These are phyloP conservation scores for Synergus gifuensis DNA, from an alignment of 2,888 invertebrate species.

Conservation along the genomic window DNA sequence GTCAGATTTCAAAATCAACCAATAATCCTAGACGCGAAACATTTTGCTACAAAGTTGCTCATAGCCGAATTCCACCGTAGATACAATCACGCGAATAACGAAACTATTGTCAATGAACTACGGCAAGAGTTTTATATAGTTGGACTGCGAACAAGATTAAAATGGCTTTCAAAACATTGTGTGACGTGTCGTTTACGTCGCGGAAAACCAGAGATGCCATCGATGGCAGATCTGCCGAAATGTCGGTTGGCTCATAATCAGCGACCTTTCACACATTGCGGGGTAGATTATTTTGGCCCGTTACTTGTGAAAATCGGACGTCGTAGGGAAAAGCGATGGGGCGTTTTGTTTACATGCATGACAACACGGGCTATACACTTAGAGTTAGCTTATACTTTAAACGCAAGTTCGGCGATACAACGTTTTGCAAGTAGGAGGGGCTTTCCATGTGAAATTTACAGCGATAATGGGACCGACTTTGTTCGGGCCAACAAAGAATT, in stretches of 20 bases:
- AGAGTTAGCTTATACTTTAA: too few species aligned
- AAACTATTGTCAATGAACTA: slow-evolving; percentile 52
- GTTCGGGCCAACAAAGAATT: too few species aligned
- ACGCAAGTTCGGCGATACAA: too few species aligned
- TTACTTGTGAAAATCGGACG: neutral
- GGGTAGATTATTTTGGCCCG: slow-evolving; percentile 52
- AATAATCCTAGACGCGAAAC: slow-evolving; percentile 47
- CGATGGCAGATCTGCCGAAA: slow-evolving; percentile 45
- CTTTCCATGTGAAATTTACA: slow-evolving; percentile 34
- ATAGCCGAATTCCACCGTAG: slow-evolving; percentile 43
- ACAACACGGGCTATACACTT: too few species aligned
- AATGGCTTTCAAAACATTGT: slow-evolving; percentile 17
- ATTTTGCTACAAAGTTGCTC: slow-evolving; percentile 32
- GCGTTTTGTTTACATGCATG: slow-evolving; percentile 51
- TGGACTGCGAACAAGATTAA: slow-evolving; percentile 34
- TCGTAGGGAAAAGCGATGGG: slow-evolving; percentile 48
- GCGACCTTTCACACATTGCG: slow-evolving; percentile 46
- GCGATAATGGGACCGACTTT: slow-evolving; percentile 28
- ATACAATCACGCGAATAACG: slow-evolving; percentile 42
- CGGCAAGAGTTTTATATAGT: slow-evolving; percentile 49
- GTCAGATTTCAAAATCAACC: slow-evolving; percentile 33
- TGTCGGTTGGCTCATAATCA: slow-evolving; percentile 44
- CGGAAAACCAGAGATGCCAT: slow-evolving; percentile 41
- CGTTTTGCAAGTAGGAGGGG: slow-evolving; percentile 11
- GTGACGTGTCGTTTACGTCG: slow-evolving; percentile 12